phyloP scores from a whole-genome alignment of 2,113 vertebrate species.

The Syngnathoides biaculeatus region DNA sequence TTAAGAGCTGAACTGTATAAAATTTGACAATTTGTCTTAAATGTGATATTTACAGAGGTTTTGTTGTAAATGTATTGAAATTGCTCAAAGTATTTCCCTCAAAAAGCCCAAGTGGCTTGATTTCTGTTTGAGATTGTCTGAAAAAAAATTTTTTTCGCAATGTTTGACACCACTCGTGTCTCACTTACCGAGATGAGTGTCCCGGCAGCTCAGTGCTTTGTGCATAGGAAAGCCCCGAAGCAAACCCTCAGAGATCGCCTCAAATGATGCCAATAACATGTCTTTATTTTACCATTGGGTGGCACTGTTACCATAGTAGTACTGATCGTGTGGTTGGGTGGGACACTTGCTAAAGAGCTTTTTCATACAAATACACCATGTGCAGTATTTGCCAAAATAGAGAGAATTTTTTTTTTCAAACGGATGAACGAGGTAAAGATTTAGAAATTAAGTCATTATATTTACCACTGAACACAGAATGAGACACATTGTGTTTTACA shows the following conservation, averaged over 20 bases:
- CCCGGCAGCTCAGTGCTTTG: not conserved
- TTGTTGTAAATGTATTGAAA: not conserved
- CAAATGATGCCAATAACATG: not conserved
- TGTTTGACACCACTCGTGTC: not conserved
- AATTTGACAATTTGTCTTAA: not conserved
- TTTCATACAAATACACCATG: not conserved
- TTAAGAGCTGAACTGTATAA: not conserved
- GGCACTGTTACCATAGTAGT: constrained; percentile 51
- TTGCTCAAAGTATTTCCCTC: not conserved
- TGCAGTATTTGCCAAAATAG: not conserved
- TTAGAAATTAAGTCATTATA: not conserved
- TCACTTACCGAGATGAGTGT: not conserved
- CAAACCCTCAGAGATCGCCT: not conserved
- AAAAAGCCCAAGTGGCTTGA: not conserved
- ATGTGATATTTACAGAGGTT: not conserved
- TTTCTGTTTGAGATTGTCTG: not conserved
- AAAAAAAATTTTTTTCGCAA: not conserved
- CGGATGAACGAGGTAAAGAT: not conserved
- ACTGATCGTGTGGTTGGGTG: not conserved
- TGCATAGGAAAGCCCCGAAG: not conserved
- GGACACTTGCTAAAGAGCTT: not conserved
- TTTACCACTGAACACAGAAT: not conserved
- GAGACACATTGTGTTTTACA: too few species aligned
- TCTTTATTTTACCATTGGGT: constrained; percentile 38
- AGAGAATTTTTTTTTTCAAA: not conserved